Evolutionary conservation across 2,888 invertebrate species (phyloP).

Genomic region (Lithodes maja): DNA sequence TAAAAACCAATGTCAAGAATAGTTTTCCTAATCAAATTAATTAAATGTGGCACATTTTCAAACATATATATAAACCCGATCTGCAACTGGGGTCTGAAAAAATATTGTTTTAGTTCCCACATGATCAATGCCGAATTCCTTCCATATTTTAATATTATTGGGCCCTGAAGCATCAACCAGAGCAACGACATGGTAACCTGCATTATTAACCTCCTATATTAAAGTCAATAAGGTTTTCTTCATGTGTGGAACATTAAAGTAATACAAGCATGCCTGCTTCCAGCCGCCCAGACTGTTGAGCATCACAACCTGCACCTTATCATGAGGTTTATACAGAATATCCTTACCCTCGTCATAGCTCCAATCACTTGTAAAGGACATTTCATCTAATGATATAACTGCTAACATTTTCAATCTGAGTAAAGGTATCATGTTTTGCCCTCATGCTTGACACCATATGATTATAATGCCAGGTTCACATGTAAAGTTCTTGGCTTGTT

Average conservation of each 20-base stretch:
- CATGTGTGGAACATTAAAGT: slow-evolving; percentile 1
- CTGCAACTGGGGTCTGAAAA: neutral
- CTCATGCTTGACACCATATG: slow-evolving; percentile 16
- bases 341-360: slow-evolving; percentile 26
- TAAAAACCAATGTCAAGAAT: slow-evolving; percentile 7
- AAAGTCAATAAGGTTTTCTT: slow-evolving; percentile 7
- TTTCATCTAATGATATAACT: slow-evolving; percentile 31
- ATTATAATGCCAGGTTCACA: slow-evolving; percentile 38
- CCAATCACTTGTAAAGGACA: slow-evolving; percentile 3
- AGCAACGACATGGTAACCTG: slow-evolving; percentile 30
- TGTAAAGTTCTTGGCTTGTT: neutral
- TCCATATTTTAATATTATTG: slow-evolving; percentile 1
- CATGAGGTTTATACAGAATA: slow-evolving; percentile 29
- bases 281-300: slow-evolving; percentile 14
- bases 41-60: neutral
- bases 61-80: neutral
- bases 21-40: slow-evolving; percentile 3
- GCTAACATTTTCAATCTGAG: slow-evolving; percentile 6
- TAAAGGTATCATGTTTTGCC: neutral
- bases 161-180: slow-evolving; percentile 18
- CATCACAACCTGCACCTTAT: slow-evolving; percentile 21
- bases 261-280: slow-evolving; percentile 21
- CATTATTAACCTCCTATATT: slow-evolving; percentile 23
- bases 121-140: slow-evolving; percentile 7
- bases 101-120: slow-evolving; percentile 2